These are phyloP conservation scores for Petrophora chlorosata DNA, from an alignment of 2,888 invertebrate species.

Conservation along the genomic window DNA sequence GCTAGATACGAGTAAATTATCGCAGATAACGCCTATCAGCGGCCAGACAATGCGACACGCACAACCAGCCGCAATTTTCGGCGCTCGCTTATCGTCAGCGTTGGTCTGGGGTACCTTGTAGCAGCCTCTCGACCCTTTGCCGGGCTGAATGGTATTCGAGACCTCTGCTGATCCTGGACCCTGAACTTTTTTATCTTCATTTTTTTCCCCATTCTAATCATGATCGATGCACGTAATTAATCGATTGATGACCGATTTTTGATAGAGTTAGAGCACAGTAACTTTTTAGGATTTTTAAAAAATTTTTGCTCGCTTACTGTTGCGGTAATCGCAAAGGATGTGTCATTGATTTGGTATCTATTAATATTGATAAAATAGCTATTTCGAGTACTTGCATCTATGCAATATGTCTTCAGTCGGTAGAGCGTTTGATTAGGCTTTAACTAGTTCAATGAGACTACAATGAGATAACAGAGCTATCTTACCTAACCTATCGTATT, in stretches of 20 bases:
- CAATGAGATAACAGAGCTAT: too few species aligned
- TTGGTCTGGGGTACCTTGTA: slow-evolving; percentile 80
- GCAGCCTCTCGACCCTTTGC: slow-evolving; percentile 58
- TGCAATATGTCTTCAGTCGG: not conserved
- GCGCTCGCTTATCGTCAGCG: slow-evolving; percentile 70
- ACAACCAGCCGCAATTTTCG: slow-evolving; percentile 62
- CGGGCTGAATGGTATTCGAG: slow-evolving; percentile 81
- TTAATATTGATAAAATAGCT: slow-evolving; percentile 1
- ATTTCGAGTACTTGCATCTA: slow-evolving; percentile 9
- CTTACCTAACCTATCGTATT: too few species aligned
- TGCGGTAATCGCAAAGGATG: not conserved
- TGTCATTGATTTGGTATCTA: not conserved
- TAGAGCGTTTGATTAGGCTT: not conserved
- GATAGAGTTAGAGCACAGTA: slow-evolving; percentile 7
- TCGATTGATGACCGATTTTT: slow-evolving; percentile 47
- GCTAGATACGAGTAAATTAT: slow-evolving; percentile 55
- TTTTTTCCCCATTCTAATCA: slow-evolving; percentile 65
- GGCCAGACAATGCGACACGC: slow-evolving; percentile 49
- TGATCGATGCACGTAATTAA: slow-evolving; percentile 75
- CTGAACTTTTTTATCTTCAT: slow-evolving; percentile 73
- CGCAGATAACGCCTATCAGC: slow-evolving; percentile 55
- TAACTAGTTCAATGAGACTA: too few species aligned
- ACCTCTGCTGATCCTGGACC: slow-evolving; percentile 82
- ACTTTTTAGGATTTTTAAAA: slow-evolving; percentile 5
- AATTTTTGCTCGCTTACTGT: too few species aligned